Evolutionary conservation across 1,140 invertebrate genomes (phyloP).

Genomic region (Dreissena rostriformis): DNA sequence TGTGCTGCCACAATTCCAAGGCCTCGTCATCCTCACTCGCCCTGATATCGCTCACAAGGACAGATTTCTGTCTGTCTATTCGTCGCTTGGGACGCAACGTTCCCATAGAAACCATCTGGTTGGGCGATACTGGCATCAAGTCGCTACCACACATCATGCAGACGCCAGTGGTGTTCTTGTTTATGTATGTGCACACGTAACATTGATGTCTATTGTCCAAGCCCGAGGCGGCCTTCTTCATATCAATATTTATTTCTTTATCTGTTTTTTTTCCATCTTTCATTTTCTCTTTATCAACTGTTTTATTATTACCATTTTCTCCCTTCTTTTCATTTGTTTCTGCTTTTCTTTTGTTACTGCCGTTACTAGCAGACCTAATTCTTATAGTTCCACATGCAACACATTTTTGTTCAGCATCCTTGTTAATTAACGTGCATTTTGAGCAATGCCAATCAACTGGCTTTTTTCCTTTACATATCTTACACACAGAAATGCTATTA

Average conservation of each 20-base stretch:
- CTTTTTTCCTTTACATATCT: conserved; percentile 55
- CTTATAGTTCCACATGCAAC: conserved; percentile 86
- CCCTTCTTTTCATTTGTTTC: neutral
- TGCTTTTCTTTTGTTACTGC: conserved; percentile 5
- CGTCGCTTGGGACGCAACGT: conserved; percentile 46
- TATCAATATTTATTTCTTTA: no score
- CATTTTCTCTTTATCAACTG: neutral
- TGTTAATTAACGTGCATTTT: conserved; percentile 92
- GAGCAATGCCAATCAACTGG: conserved; percentile 90
- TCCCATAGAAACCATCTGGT: conserved; percentile 2
- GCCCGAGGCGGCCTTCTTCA: no score
- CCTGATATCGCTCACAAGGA: conserved; percentile 91
- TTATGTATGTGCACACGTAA: conserved; percentile 83
- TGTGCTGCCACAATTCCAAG: conserved; percentile 91
- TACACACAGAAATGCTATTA: conserved; percentile 46
- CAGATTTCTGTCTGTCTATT: conserved; percentile 86
- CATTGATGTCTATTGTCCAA: conserved; percentile 86
- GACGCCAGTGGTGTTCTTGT: conserved; percentile 43
- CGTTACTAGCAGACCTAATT: neutral
- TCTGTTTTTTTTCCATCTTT: neutral
- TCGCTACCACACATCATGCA: conserved; percentile 66
- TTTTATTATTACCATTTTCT: neutral
- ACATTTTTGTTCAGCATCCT: conserved; percentile 90
- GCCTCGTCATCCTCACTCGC: conserved; percentile 91
- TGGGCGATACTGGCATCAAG: neutral